Evolutionary conservation across 2,888 invertebrate species (phyloP), one percentile per base, ranked within the genome.

Genomic region (Cephalotes varians): DNA sequence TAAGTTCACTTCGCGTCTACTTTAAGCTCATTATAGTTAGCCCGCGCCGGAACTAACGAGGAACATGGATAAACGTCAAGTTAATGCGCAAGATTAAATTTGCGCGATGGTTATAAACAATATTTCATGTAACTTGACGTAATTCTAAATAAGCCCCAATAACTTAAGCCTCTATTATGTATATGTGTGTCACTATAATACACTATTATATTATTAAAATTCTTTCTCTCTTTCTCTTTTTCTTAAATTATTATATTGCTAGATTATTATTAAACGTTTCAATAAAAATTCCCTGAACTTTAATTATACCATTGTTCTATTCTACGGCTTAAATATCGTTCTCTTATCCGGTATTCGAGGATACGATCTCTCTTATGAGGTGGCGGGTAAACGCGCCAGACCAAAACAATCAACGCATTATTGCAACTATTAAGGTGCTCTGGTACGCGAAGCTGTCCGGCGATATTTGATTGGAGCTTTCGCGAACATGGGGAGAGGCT

Each of bases 391-490:
- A 60, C 21, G 34, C 47, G 25, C 12, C 49, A 25, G 67, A 65
- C 74, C 79, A 51, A 86, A 84, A 82, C 69, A 87, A 86, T 54
- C 51, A 44, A 21, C 82, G 58, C 77, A 81, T 83, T 87, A 87
- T 87, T 82, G 62, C 82, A 47, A 84, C 12, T 60, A 76, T 85
- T 73, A 69, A 18, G 44, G 28, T 18, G 31, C 47, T 25, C 49
- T 31, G 80, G 64, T 60, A 51, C 51, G 40, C 60, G 56, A 10
- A 51, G 31, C 58, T 74, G 81, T 74, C 77, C 82, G 65, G 69
- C 82, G 84, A 89, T 88, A 86, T 89, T 89, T 88, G 89, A 89
- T 85, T 87, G 85, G 84, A 88, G 89, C 88, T 89, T 88, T 88
- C 69, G 87, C 85, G 85, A 85, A 81, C 73, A 56, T 76, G 73